phyloP scores from a whole-genome alignment of 1,140 invertebrate genomes.

The Orchestia grillus region DNA sequence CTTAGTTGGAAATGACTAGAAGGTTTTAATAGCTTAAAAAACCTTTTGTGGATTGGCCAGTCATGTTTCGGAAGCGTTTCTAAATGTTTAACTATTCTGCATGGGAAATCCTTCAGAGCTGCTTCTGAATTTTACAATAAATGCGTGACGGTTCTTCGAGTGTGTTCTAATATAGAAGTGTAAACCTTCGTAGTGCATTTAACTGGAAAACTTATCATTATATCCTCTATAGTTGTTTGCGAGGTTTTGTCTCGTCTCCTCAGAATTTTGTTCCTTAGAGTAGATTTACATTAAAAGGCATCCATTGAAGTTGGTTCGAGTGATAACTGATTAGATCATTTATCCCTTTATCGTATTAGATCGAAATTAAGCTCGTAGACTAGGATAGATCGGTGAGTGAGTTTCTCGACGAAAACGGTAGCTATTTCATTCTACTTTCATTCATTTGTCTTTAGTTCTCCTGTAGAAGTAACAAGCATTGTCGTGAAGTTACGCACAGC shows the following conservation, averaged over 20 bases:
- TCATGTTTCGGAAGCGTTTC: neutral
- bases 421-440: neutral
- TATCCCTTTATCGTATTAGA: neutral
- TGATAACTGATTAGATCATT: neutral
- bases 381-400: neutral
- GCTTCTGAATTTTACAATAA: neutral
- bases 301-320: neutral
- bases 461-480: neutral
- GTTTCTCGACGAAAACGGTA: neutral
- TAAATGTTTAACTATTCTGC: neutral
- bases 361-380: neutral
- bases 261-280: neutral
- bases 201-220: neutral
- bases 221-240: neutral
- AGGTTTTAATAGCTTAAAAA: neutral
- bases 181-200: conserved; percentile 35
- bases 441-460: neutral
- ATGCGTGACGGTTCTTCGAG: neutral
- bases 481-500: neutral
- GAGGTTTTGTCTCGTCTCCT: neutral
- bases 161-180: neutral
- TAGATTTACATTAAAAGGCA: neutral
- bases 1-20: neutral
- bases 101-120: neutral
- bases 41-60: neutral